These are phyloP conservation scores for Amia ocellicauda DNA, from an alignment of 2,113 vertebrate genomes.

Conservation along the genomic window DNA sequence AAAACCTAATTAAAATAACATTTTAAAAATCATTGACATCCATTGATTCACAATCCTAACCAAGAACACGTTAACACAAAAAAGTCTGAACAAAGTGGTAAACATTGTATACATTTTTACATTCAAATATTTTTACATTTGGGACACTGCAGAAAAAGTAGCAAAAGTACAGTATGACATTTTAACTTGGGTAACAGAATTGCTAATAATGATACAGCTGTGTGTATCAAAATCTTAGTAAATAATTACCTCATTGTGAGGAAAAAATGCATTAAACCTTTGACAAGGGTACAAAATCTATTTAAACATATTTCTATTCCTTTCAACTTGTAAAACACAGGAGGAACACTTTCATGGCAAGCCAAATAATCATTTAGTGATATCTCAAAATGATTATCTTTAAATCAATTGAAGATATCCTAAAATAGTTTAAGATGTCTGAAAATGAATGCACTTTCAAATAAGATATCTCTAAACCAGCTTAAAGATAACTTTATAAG, in stretches of 20 bases:
- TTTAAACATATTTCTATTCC: slow-evolving; percentile 42
- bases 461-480: too few species aligned
- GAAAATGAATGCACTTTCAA: too few species aligned
- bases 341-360: too few species aligned
- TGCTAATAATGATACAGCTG: slow-evolving; percentile 43
- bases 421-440: too few species aligned
- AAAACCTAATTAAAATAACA: slow-evolving; percentile 2
- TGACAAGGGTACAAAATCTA: slow-evolving; percentile 45
- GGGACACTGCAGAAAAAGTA: slow-evolving; percentile 32
- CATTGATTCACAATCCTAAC: too few species aligned
- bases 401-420: too few species aligned
- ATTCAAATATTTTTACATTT: slow-evolving; percentile 48
- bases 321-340: slow-evolving; percentile 23
- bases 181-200: slow-evolving; percentile 15
- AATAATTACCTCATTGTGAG: slow-evolving; percentile 70
- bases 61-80: too few species aligned
- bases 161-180: slow-evolving; percentile 15
- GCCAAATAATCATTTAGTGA: too few species aligned
- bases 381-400: too few species aligned
- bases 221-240: slow-evolving; percentile 45
- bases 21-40: too few species aligned
- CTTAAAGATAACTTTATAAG: too few species aligned
- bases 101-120: slow-evolving; percentile 36
- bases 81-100: slow-evolving; percentile 18
- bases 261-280: slow-evolving; percentile 51